Conservation (phyloP, 2,113 vertebrate genomes). For the Crypturellus undulatus region DNA sequence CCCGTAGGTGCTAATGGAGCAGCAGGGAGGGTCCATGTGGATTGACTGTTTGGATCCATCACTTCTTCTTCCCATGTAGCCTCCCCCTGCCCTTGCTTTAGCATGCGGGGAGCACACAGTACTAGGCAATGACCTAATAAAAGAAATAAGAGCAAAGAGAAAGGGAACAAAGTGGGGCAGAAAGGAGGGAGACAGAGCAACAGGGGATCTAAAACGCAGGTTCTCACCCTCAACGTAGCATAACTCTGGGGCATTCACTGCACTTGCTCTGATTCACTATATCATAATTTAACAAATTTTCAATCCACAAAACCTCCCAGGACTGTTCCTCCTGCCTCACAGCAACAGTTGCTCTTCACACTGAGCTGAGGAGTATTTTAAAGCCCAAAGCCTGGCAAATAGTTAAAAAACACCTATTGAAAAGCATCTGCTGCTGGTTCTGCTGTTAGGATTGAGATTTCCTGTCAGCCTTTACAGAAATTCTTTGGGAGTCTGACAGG, state of each 20-base stretch:
- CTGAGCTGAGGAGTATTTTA: not conserved
- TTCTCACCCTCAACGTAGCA: not conserved
- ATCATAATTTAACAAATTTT: not conserved
- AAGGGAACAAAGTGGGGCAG: not conserved
- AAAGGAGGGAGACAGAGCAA: not conserved
- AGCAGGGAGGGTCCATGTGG: not conserved
- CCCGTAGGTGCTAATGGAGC: not conserved
- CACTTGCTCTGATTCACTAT: not conserved
- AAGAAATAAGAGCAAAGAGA: not conserved
- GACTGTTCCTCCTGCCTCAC: not conserved
- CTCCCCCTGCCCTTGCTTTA: not conserved
- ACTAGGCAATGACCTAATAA: not conserved
- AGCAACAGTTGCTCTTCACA: not conserved
- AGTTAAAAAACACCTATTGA: constrained; percentile 30
- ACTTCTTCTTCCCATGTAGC: not conserved
- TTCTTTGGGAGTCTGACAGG: constrained; percentile 80
- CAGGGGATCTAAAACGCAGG: not conserved
- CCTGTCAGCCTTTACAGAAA: constrained; percentile 70
- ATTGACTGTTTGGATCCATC: not conserved
- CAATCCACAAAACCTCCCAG: not conserved
- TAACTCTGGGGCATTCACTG: not conserved
- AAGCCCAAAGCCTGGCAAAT: not conserved
- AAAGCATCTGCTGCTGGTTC: not conserved
- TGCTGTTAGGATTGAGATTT: constrained; percentile 43
- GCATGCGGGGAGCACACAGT: rapidly evolving